Conservation (phyloP, 2,113 vertebrate genomes). For the Pelecanus crispus region DNA sequence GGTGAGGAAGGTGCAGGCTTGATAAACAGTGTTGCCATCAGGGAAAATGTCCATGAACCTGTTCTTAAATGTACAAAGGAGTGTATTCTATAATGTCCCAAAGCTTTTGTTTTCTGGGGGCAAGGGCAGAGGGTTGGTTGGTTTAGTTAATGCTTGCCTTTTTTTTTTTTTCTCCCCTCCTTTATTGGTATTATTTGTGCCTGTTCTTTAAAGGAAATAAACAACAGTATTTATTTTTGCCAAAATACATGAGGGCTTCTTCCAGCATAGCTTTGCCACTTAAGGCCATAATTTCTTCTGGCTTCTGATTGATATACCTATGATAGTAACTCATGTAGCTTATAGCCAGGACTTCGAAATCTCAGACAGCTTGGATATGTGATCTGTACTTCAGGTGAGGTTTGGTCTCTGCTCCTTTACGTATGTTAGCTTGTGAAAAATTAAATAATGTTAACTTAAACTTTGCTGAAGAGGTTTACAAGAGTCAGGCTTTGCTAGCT, state of each 20-base stretch:
- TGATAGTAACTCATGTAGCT: not conserved
- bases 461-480: not conserved
- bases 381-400: not conserved
- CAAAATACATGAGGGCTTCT: not conserved
- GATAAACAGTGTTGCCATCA: not conserved
- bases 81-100: not conserved
- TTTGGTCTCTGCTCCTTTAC: not conserved
- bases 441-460: not conserved
- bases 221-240: not conserved
- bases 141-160: not conserved
- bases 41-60: not conserved
- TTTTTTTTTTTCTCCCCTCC: too few relatives aligned
- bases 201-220: not conserved
- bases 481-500: not conserved
- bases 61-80: not conserved
- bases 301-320: not conserved
- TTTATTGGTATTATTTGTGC: not conserved
- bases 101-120: not conserved
- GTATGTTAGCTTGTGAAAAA: not conserved
- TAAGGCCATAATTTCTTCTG: not conserved
- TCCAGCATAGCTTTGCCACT: not conserved
- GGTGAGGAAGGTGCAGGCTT: not conserved
- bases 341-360: not conserved
- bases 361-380: not conserved
- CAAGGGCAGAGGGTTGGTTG: not conserved